phyloP scores from a whole-genome alignment of 2,113 vertebrate species.

The Danio rerio region GRCz12tu NC_133191.1:5394001-5394500 shows the following conservation, averaged over 20 bases:
- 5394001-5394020: constrained; percentile 17
- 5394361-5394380: too few relatives aligned
- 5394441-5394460: too few relatives aligned
- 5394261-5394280: neutral
- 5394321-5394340: too few relatives aligned
- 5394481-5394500: too few relatives aligned
- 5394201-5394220: neutral
- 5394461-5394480: too few relatives aligned
- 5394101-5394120: constrained; percentile 73
- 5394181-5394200: too few relatives aligned
- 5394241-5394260: neutral
- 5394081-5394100: constrained; percentile 72
- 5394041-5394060: constrained; percentile 47
- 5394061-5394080: constrained; percentile 36
- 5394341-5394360: too few relatives aligned
- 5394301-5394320: too few relatives aligned
- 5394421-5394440: too few relatives aligned
- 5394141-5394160: neutral
- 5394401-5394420: too few relatives aligned
- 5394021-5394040: constrained; percentile 37
- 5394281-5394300: too few relatives aligned
- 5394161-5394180: constrained; percentile 21
- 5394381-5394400: too few relatives aligned
- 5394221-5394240: neutral
- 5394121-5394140: constrained; percentile 21